Percentiles rank a stretch among this genome's conserved stretches.
Conservation (phyloP, 2,888 invertebrate genomes). For the Nemurella pictetii region DNA sequence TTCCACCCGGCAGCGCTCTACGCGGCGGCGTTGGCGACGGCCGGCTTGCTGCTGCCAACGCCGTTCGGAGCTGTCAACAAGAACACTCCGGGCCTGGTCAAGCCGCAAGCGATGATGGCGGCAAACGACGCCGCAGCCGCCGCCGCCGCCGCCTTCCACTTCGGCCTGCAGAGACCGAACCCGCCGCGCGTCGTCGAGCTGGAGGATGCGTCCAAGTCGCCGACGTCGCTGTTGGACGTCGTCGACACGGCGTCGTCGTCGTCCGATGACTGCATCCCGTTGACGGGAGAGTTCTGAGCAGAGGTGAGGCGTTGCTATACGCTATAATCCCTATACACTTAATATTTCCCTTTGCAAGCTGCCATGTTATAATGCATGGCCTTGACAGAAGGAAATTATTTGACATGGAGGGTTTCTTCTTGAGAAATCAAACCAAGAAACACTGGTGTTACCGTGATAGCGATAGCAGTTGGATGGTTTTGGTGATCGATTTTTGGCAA, state of each 20-base stretch:
- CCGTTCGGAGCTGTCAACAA: slow-evolving; percentile 12
- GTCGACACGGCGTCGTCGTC: slow-evolving; percentile 39
- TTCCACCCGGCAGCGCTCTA: slow-evolving; percentile 41
- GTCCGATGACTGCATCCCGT: slow-evolving; percentile 33
- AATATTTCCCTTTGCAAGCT: no score
- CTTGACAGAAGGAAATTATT: no score
- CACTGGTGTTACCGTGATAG: no score
- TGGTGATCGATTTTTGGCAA: no score
- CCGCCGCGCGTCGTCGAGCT: slow-evolving; percentile 19
- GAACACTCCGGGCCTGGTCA: slow-evolving; percentile 30
- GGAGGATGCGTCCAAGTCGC: slow-evolving; percentile 21
- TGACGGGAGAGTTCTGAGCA: slow-evolving; percentile 30
- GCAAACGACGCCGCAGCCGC: neutral
- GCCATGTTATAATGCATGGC: no score
- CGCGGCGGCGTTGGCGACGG: slow-evolving; percentile 41
- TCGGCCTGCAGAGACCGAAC: slow-evolving; percentile 22
- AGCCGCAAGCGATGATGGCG: slow-evolving; percentile 38
- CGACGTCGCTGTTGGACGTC: slow-evolving; percentile 37
- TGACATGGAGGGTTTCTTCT: no score
- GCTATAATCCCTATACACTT: no score
- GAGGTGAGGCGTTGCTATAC: neutral
- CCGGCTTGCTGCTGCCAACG: slow-evolving; percentile 41
- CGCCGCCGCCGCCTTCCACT: slow-evolving; percentile 29
- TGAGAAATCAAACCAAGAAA: no score
- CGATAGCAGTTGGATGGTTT: no score